Conservation (phyloP, 2,888 invertebrate genomes). For the Drosophila paramelanica region DNA sequence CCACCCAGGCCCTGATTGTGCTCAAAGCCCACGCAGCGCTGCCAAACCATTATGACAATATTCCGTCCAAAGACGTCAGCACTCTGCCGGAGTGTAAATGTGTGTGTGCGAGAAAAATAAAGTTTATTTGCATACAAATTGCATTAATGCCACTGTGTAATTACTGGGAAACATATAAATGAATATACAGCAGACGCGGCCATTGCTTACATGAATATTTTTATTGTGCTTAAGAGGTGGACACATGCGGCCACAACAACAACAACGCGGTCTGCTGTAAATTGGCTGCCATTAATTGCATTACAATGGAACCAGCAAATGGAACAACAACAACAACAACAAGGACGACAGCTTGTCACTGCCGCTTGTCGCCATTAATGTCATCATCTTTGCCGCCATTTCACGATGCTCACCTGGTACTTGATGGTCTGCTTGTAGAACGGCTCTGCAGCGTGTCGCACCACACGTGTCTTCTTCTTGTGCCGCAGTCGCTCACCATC, state of each 20-base stretch:
- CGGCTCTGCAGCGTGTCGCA: constrained; percentile 92
- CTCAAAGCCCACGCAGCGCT: constrained; percentile 94
- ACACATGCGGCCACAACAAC: not conserved
- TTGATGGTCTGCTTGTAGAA: constrained; percentile 95
- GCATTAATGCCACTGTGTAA: constrained; percentile 43
- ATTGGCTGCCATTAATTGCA: constrained; percentile 63
- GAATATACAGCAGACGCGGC: constrained; percentile 23
- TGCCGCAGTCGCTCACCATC: constrained; percentile 95
- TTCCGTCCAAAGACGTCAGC: constrained; percentile 92
- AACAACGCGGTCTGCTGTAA: constrained; percentile 16
- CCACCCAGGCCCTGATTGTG: constrained; percentile 93
- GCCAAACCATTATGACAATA: constrained; percentile 96
- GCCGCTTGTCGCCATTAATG: constrained; percentile 21
- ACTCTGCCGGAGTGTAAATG: constrained; percentile 85
- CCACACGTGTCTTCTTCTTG: constrained; percentile 95
- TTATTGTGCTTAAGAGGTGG: constrained; percentile 7
- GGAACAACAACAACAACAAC: constrained; percentile 19
- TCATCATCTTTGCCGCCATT: constrained; percentile 16
- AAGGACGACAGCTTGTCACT: constrained; percentile 6
- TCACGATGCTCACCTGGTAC: constrained; percentile 87
- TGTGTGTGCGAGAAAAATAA: constrained; percentile 10
- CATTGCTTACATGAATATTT: constrained; percentile 5
- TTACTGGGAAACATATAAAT: constrained; percentile 54
- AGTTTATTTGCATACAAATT: constrained; percentile 65
- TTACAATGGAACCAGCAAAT: constrained; percentile 41